Conservation (phyloP, 1,140 invertebrate genomes). For the Drosophila sechellia region DNA sequence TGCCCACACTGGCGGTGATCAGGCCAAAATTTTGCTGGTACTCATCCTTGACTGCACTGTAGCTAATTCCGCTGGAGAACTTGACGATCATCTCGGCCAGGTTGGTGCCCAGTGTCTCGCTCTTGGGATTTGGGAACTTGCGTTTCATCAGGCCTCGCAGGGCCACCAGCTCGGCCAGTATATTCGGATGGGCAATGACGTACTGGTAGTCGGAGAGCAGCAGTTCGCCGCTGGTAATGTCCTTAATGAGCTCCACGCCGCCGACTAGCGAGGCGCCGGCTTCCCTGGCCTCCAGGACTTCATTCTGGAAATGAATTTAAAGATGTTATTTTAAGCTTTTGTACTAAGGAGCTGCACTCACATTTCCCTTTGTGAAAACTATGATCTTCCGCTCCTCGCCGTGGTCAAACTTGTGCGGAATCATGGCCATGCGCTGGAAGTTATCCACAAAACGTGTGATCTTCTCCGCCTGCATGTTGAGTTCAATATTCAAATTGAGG, state of each 20-base stretch:
- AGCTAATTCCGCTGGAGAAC: slow-evolving; percentile 89
- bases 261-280: slow-evolving; percentile 90
- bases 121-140: slow-evolving; percentile 89
- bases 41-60: slow-evolving; percentile 87
- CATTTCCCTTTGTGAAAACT: slow-evolving; percentile 88
- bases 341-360: slow-evolving; percentile 13
- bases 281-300: slow-evolving; percentile 86
- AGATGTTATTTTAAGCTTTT: background rate
- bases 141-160: slow-evolving; percentile 91
- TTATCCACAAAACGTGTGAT: slow-evolving; percentile 87
- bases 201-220: slow-evolving; percentile 89
- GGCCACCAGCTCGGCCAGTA: slow-evolving; percentile 90
- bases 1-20: slow-evolving; percentile 88
- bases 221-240: slow-evolving; percentile 89
- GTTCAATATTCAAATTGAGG: slow-evolving; percentile 88
- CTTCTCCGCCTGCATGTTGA: slow-evolving; percentile 88
- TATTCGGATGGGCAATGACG: slow-evolving; percentile 90
- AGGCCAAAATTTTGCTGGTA: slow-evolving; percentile 89
- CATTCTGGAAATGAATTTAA: slow-evolving; percentile 69
- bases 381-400: slow-evolving; percentile 88
- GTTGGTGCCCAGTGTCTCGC: slow-evolving; percentile 89
- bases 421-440: slow-evolving; percentile 86
- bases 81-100: slow-evolving; percentile 87
- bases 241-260: slow-evolving; percentile 89
- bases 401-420: slow-evolving; percentile 89